A percentile compares a stretch with the other conserved stretches of the same genome.
Conservation (phyloP, 2,113 vertebrate genomes). For the Nettapus auritus region DNA sequence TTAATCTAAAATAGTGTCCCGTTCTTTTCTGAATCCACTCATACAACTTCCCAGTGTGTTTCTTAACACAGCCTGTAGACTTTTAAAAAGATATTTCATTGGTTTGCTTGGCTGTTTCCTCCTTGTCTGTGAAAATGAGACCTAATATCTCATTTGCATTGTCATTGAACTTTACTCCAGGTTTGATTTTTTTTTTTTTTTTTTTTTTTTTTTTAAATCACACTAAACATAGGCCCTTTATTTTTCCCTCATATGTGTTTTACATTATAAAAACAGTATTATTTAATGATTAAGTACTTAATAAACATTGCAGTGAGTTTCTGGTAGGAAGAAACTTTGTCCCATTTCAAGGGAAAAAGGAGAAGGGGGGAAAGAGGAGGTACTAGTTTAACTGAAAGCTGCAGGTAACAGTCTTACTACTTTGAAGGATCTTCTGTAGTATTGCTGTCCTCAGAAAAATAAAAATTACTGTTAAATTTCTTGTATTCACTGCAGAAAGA, state of each 20-base stretch:
- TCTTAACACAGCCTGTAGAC: neutral
- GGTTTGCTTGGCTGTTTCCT: neutral
- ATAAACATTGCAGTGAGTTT: neutral
- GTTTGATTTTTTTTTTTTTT: neutral
- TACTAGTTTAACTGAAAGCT: neutral
- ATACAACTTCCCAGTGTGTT: neutral
- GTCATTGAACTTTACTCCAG: neutral
- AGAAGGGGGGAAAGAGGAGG: neutral
- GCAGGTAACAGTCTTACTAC: neutral
- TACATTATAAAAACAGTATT: neutral
- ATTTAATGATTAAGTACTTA: neutral
- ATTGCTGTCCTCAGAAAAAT: neutral
- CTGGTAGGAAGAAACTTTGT: neutral
- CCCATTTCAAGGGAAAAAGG: neutral
- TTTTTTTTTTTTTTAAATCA: neutral
- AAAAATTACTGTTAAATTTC: neutral
- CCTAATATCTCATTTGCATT: neutral
- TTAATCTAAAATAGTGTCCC: neutral
- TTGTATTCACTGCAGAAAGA: neutral
- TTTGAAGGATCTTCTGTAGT: neutral
- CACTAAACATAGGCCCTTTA: neutral
- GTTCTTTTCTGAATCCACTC: neutral
- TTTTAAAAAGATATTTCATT: neutral
- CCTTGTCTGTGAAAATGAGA: neutral
- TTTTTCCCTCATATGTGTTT: neutral